Evolutionary conservation across 2,888 invertebrate genomes (phyloP).

Genomic region (Andrena bicolor): DNA sequence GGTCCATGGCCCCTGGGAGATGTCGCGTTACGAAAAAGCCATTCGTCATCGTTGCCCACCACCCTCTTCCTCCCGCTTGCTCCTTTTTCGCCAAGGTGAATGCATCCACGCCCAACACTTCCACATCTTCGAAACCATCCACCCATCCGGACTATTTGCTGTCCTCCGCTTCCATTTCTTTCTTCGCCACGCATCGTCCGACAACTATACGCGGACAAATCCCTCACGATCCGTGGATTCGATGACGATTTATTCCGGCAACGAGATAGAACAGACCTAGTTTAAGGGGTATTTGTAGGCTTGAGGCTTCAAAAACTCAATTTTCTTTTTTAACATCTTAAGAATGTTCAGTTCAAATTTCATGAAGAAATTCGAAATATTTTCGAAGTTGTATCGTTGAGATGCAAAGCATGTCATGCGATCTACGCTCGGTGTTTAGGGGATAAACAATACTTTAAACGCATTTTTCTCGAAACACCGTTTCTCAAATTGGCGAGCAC

Average conservation of each 20-base stretch:
- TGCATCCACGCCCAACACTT: slow-evolving; percentile 33
- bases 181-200: background rate
- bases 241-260: slow-evolving; percentile 16
- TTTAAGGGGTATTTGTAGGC: background rate
- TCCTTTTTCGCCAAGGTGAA: slow-evolving; percentile 25
- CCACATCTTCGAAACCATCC: slow-evolving; percentile 34
- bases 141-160: slow-evolving; percentile 32
- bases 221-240: slow-evolving; percentile 14
- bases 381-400: no score
- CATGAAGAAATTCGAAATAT: no score
- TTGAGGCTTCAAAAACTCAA: no score
- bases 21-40: slow-evolving; percentile 65
- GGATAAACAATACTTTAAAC: no score
- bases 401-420: no score
- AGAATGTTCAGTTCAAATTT: no score
- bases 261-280: background rate
- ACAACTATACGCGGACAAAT: background rate
- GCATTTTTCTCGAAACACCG: no score
- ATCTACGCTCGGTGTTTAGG: no score
- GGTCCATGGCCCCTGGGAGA: slow-evolving; percentile 56
- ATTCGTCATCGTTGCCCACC: slow-evolving; percentile 69
- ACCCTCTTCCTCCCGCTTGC: slow-evolving; percentile 18
- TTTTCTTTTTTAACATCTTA: no score
- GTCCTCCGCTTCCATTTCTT: slow-evolving; percentile 6
- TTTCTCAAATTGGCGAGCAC: no score